Conservation (phyloP, 2,797 vertebrate species). For the Gouania willdenowi region DNA sequence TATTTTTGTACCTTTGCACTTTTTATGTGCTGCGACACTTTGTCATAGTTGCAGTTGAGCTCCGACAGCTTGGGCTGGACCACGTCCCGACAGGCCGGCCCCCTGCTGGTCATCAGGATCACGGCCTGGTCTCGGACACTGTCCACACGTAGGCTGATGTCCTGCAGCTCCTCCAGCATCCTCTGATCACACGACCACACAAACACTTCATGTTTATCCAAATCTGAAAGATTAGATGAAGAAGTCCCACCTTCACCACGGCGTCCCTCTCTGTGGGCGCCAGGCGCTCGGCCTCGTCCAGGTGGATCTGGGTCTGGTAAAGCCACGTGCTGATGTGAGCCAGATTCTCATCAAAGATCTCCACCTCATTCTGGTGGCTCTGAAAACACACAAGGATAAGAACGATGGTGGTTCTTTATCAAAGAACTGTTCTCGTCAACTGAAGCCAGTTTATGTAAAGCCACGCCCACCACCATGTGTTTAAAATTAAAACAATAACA, state of each 20-base stretch:
- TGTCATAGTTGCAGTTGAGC: constrained; percentile 92
- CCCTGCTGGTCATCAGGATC: constrained; percentile 87
- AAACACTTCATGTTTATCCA: constrained; percentile 3
- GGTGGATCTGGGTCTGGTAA: constrained; percentile 92
- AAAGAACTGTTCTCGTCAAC: too few species aligned
- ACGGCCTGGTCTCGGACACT: constrained; percentile 87
- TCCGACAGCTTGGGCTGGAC: constrained; percentile 93
- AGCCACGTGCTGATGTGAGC: constrained; percentile 99
- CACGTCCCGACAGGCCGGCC: constrained; percentile 81
- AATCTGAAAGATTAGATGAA: not conserved
- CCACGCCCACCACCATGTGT: too few species aligned
- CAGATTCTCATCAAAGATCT: constrained; percentile 94
- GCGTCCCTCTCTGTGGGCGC: constrained; percentile 80
- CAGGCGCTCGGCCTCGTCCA: constrained; percentile 92
- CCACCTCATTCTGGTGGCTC: constrained; percentile 93
- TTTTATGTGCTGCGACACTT: constrained; percentile 92
- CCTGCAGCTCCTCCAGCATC: constrained; percentile 84
- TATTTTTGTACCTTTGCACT: constrained; percentile 77
- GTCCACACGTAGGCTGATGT: constrained; percentile 84
- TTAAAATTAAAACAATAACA: too few species aligned
- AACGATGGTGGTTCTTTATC: too few species aligned
- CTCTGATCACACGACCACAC: constrained; percentile 71
- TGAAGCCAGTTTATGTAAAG: too few species aligned
- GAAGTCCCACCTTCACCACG: constrained; percentile 79
- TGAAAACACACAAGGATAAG: constrained; percentile 37